These are phyloP conservation scores for Apteryx mantelli DNA, from an alignment of 2,113 vertebrate species.

Conservation along the genomic window DNA sequence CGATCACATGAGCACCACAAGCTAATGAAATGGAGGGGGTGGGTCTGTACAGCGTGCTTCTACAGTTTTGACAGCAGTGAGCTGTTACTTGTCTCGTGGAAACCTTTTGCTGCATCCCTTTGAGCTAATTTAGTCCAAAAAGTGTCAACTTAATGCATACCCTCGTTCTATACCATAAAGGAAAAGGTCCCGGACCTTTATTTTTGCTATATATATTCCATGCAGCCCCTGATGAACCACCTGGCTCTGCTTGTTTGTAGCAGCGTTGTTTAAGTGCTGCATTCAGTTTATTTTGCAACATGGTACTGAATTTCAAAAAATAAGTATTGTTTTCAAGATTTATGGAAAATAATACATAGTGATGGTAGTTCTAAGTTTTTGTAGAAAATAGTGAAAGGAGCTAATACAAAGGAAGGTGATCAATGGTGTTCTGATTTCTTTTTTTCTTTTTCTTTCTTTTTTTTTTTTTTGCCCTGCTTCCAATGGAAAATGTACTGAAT, in stretches of 20 bases:
- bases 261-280: neutral
- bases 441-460: neutral
- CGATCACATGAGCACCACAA: neutral
- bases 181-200: neutral
- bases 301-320: neutral
- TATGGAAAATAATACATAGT: neutral
- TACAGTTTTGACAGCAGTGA: neutral
- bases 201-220: neutral
- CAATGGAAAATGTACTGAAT: neutral
- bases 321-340: neutral
- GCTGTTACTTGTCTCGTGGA: neutral
- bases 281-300: neutral
- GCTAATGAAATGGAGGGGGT: neutral
- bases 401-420: neutral
- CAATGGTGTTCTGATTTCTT: neutral
- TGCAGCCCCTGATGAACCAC: neutral
- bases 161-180: neutral
- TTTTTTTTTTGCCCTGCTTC: neutral
- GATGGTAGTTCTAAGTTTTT: neutral
- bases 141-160: fast-evolving
- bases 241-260: neutral
- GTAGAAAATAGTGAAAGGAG: neutral
- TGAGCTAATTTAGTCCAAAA: neutral
- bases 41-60: neutral
- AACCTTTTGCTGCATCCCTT: neutral